Base-by-base conservation (phyloP, 1,140 invertebrate genomes). In the Meloidogyne floridensis region DNA sequence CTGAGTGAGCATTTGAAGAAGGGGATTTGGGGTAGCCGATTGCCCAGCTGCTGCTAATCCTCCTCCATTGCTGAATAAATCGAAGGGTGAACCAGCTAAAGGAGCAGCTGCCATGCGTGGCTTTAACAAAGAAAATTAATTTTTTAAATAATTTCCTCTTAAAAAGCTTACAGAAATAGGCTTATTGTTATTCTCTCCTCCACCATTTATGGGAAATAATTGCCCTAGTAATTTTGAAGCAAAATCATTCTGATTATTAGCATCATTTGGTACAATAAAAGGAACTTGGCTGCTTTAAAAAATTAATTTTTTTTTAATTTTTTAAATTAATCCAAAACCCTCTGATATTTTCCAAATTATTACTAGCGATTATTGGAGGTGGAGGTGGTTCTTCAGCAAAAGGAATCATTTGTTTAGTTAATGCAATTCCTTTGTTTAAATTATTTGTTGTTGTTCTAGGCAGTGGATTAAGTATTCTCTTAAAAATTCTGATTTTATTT, bases 61-160 rank as follows among this genome's bases (percentile, higher is more conserved):
- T 11, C 59, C 56, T 5, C 59, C 47, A 8, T 59, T 51, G 15
- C 9, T 69, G 65, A 84, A 51, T 32, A 77, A 51, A 42, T 80
- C 72, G 20, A 82, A 84, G 3, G 78, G 83, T 6, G 77, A 85
- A 47, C 83, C 82, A 78, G 73, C 10, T 13, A 83, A 10, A 53
- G 82, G 81, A 9, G 82, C 42, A 18, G 72, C n/a, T 13, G 65
- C 59, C 59, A 65, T 65, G 7, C 59, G 59, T 18, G 59, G 59
- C 59, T 59, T 59, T 5, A n/a, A 32, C 20, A n/a, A 18, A 65
- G 5, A n/a, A 6, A n/a, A 7, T 65, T n/a, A 65, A n/a, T 65
- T n/a, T n/a, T n/a, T 13, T n/a, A 65, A 18, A 65, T 0, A 32
- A 32, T 32, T 32, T 32, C 32, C 32, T 32, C 32, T n/a, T n/a